These are phyloP conservation scores for Hirtodrosophila alboralis DNA, from an alignment of 2,888 invertebrate species.

Conservation along the genomic window DNA sequence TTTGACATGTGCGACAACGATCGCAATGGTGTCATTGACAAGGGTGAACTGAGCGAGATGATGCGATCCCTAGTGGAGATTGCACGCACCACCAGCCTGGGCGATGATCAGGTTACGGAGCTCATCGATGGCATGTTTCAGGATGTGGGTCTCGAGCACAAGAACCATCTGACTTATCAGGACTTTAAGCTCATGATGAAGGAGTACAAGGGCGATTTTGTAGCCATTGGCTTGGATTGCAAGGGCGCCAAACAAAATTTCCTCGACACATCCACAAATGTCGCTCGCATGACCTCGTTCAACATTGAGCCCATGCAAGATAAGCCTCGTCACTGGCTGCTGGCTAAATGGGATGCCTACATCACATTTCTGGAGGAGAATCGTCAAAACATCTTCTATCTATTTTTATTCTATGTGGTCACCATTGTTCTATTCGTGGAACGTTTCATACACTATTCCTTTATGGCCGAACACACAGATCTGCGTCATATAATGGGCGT, in stretches of 20 bases:
- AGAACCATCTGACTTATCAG: conserved; percentile 94
- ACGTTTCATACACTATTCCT: conserved; percentile 97
- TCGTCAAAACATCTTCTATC: conserved; percentile 96
- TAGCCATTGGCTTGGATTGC: conserved; percentile 96
- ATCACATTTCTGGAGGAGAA: conserved; percentile 98
- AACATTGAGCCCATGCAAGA: conserved; percentile 93
- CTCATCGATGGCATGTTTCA: conserved; percentile 97
- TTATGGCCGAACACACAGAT: conserved; percentile 98
- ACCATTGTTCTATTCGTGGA: conserved; percentile 97
- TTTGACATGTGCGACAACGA: conserved; percentile 99
- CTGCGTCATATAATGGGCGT: conserved; percentile 98
- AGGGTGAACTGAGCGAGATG: conserved; percentile 96
- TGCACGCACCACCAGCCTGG: conserved; percentile 94
- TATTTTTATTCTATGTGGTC: conserved; percentile 97
- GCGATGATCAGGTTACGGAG: conserved; percentile 95
- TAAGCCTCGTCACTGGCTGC: conserved; percentile 88
- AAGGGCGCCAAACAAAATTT: conserved; percentile 98
- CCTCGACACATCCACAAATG: conserved; percentile 96
- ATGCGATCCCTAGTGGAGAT: conserved; percentile 96
- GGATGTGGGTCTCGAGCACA: conserved; percentile 95
- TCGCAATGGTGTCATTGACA: conserved; percentile 96
- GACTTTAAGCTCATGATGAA: conserved; percentile 98
- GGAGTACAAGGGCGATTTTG: conserved; percentile 97
- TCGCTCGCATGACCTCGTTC: conserved; percentile 97
- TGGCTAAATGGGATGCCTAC: conserved; percentile 92